Evolutionary conservation across 2,797 vertebrate species (phyloP).

Genomic region (Tadarida brasiliensis): DNA sequence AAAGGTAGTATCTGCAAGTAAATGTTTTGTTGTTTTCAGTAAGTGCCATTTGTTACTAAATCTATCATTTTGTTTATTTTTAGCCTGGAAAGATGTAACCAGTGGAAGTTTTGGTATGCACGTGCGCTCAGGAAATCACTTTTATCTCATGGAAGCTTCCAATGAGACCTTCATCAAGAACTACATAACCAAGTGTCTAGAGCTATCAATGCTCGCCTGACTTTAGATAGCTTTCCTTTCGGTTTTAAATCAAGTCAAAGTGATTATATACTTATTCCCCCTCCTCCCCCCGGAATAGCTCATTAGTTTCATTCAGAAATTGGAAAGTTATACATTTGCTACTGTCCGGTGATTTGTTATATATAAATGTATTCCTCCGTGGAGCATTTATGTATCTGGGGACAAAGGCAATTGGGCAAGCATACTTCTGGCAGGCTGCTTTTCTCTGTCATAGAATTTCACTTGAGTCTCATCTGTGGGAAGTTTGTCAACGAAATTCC

Average conservation of each 20-base stretch:
- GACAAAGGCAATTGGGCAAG: neutral
- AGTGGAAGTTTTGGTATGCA: slow-evolving; percentile 88
- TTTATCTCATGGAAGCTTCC: slow-evolving; percentile 90
- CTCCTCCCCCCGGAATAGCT: neutral
- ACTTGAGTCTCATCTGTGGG: neutral
- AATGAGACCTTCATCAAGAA: slow-evolving; percentile 90
- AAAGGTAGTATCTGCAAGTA: neutral
- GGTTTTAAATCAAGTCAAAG: neutral
- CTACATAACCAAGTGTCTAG: slow-evolving; percentile 89
- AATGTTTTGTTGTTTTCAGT: slow-evolving; percentile 15
- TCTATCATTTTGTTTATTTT: slow-evolving; percentile 58
- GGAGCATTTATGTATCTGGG: neutral
- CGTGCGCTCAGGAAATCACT: slow-evolving; percentile 90
- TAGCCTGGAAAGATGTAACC: slow-evolving; percentile 91
- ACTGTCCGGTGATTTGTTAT: neutral
- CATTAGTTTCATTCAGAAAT: neutral
- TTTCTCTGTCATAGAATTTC: neutral
- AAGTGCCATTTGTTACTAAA: neutral
- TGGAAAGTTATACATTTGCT: neutral
- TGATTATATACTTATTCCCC: neutral
- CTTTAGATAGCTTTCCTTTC: slow-evolving; percentile 71
- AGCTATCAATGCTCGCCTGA: slow-evolving; percentile 82
- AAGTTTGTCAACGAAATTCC: neutral
- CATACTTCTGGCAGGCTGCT: neutral
- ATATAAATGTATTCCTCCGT: neutral